Percentiles rank a stretch among this genome's conserved stretches.
Evolutionary conservation across 2,797 vertebrate species (phyloP).

Genomic region (Amazona finschi): DNA sequence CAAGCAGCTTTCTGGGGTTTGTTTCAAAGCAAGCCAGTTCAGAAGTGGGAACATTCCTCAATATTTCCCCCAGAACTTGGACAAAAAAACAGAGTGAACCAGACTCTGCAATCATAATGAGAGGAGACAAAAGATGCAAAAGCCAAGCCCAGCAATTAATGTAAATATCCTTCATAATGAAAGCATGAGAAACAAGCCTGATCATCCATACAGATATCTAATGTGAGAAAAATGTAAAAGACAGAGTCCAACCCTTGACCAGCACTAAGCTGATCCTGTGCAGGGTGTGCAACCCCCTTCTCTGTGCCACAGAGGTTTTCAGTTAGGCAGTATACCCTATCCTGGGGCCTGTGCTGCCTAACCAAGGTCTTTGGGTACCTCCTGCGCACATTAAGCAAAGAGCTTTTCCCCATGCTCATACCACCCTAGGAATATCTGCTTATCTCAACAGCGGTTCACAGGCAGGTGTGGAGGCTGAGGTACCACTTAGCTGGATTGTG

Average conservation of each 20-base stretch:
- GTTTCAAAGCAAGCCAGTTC: not conserved
- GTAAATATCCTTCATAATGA: not conserved
- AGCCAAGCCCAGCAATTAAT: not conserved
- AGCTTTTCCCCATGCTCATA: not conserved
- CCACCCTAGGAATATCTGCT: not conserved
- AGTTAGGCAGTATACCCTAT: not conserved
- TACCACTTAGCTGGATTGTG: not conserved
- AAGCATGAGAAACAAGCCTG: not conserved
- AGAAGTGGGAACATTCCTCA: not conserved
- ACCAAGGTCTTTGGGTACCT: not conserved
- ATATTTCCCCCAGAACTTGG: accelerated
- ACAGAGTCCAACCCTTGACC: not conserved
- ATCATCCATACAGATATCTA: not conserved
- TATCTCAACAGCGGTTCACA: accelerated
- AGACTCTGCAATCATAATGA: not conserved
- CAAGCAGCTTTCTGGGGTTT: accelerated
- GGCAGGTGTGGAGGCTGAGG: not conserved
- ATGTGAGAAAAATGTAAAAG: not conserved
- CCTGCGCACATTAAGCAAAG: not conserved
- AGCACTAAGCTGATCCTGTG: not conserved
- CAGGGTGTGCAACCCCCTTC: not conserved
- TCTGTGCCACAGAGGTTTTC: not conserved
- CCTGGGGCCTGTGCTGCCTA: not conserved
- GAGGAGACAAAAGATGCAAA: not conserved
- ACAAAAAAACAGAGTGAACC: not conserved